Evolutionary conservation across 2,113 vertebrate species (phyloP).

Genomic region (Serinus canaria): DNA sequence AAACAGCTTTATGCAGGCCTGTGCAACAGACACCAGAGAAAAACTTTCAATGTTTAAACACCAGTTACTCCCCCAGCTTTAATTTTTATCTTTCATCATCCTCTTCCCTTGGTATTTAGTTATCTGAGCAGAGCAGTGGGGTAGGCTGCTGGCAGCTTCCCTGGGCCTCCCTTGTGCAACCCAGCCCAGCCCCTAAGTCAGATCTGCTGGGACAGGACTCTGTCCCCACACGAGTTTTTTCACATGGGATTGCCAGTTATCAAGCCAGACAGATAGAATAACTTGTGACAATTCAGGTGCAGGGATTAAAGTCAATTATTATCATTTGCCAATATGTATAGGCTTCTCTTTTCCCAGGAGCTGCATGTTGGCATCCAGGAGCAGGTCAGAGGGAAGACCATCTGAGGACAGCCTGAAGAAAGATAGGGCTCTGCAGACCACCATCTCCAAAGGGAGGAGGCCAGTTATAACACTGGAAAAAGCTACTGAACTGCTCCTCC

Average conservation of each 20-base stretch:
- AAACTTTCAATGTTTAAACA: neutral
- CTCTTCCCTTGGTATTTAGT: neutral
- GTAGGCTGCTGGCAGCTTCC: neutral
- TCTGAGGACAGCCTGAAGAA: neutral
- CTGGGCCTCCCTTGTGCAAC: neutral
- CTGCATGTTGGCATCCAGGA: neutral
- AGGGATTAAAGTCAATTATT: neutral
- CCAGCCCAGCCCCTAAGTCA: neutral
- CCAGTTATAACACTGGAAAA: neutral
- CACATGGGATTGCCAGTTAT: neutral
- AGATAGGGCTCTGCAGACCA: neutral
- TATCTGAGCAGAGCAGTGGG: neutral
- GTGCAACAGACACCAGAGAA: neutral
- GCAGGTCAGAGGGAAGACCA: neutral
- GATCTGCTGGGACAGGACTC: neutral
- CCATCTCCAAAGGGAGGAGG: neutral
- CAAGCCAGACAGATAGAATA: neutral
- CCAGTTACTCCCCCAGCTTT: neutral
- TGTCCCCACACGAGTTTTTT: neutral
- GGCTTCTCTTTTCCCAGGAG: neutral
- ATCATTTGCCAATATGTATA: neutral
- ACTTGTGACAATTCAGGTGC: neutral
- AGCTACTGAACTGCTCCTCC: neutral
- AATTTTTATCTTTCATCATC: neutral
- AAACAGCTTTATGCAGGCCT: neutral